Evolutionary conservation across 2,113 vertebrate species (phyloP), one percentile per base, ranked within the genome.

Genomic region (Atherinomorus stipes): DNA sequence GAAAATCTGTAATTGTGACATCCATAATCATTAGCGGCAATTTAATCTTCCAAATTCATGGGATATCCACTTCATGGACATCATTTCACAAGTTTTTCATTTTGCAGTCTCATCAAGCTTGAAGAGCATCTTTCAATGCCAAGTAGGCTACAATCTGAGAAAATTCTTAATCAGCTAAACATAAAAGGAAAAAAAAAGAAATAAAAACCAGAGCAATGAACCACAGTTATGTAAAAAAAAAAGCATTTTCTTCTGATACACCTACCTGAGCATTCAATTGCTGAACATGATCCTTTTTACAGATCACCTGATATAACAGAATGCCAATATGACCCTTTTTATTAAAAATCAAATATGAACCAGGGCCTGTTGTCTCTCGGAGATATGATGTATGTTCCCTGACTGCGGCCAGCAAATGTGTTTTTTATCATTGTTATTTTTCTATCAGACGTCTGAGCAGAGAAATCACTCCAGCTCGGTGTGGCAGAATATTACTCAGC

Each of bases 261-360:
- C 15, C 16, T 31, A 11, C 62, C 2, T 64, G 3, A 22, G 28
- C 67, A 18, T 66, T 75, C 40, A 26, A 50, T 45, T 61, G 58
- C 21, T 13, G n/a, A 22, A 34, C 42, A 34, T 40, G 73, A 71
- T 74, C 56, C 40, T 34, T 38, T 52, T 11, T 42, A 42, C 52
- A 40, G 44, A 69, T 62, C 51, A 64, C 34, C 59, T 74, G 71
- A 64, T 73, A 40, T 21, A 62, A 79, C 37, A 61, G 54, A 66
- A 65, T 62, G 63, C 34, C 66, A 79, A 66, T 78, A 76, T 51
- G 57, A 18, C 11, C 59, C 57, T 78, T 45, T 54, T 85, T 82
- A 88, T 85, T 76, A 76, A 81, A 83, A 86, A 60, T 78, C 68
- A 74, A 72, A 85, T 80, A 81, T 79, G 54, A 74, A 52, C 21